A percentile compares a stretch with the other conserved stretches of the same genome.
These are phyloP conservation scores for Phallusia fumigata DNA, from an alignment of 23 tunicate genomes.

Conservation along the genomic window DNA sequence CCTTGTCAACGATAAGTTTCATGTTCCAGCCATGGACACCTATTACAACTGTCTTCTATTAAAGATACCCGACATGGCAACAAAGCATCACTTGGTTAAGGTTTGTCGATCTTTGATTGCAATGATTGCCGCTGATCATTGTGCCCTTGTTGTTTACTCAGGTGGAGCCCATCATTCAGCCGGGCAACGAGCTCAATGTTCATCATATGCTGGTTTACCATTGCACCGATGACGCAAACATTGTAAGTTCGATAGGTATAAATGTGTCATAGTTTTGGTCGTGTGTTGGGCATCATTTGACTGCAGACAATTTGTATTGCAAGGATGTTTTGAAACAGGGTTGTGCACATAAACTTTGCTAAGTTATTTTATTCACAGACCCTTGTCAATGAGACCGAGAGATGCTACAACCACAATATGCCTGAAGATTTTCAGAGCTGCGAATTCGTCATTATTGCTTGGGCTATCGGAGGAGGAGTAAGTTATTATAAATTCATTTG, in stretches of 20 bases:
- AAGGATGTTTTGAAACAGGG: too few relatives aligned
- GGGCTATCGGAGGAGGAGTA: constrained; percentile 40
- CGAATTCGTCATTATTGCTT: constrained; percentile 8
- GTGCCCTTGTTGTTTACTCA: background rate
- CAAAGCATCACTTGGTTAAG: constrained; percentile 52
- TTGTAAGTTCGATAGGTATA: too few relatives aligned
- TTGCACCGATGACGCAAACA: constrained; percentile 20
- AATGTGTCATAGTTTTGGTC: too few relatives aligned
- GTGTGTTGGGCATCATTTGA: too few relatives aligned
- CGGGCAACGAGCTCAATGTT: constrained; percentile 45
- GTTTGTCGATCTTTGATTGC: background rate
- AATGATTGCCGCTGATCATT: too few relatives aligned
- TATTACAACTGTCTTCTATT: constrained; percentile 58
- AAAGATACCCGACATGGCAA: constrained; percentile 30
- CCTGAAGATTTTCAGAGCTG: constrained; percentile 9
- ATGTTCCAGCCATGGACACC: constrained; percentile 43
- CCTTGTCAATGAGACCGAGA: background rate
- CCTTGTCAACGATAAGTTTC: constrained; percentile 32
- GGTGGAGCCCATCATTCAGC: constrained; percentile 57
- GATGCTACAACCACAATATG: constrained; percentile 23
- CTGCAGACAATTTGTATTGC: too few relatives aligned
- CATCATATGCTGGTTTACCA: constrained; percentile 56
- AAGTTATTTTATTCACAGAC: background rate
- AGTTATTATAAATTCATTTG: background rate
- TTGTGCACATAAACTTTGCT: too few relatives aligned